Evolutionary conservation across 2,888 invertebrate genomes (phyloP), one percentile per base, ranked within the genome.

Genomic region (Linnaemya tessellans): DNA sequence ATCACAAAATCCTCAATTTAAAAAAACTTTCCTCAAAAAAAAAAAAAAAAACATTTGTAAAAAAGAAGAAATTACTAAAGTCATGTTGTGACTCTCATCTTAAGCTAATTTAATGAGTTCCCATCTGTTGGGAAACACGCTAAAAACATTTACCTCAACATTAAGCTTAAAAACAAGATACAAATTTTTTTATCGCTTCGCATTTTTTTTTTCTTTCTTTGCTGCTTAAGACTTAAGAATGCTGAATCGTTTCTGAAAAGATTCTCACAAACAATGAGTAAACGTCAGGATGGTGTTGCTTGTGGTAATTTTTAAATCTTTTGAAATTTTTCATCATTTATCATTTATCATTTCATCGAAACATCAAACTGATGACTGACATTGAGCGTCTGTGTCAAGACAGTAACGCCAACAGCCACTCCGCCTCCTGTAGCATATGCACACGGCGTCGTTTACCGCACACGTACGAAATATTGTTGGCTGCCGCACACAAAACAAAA

Each of bases 251-350:
- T 77, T 56, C 11, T 41, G 41, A 64, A 78, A 71, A 58, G 62
- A 46, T 51, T 60, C 56, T 8, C 25, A n/a, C n/a, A 20, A n/a
- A 20, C 9, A 35, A 41, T 15, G 22, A 13, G 13, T 18, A 43
- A 25, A 11, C 18, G 30, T 13, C 15, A 15, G 60, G 80, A 67
- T 79, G 79, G 74, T 82, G 79, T 82, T 79, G 79, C 75, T 80
- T 79, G 82, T 89, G 90, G 89, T 90, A 89, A 91, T 91, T 92
- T 90, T 91, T 62, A 91, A 91, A 92, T 92, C 91, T 90, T 91
- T 90, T 88, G 89, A 89, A 90, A 92, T 91, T 91, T 91, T 91
- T 91, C 91, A 92, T 92, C 92, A 92, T 92, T 92, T 92, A 92
- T 92, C 92, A 92, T 92, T 92, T 92, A 92, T 92, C 92, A 92